Conservation (phyloP, 2,797 vertebrate genomes). For the Micropoecilia bifurca region DNA sequence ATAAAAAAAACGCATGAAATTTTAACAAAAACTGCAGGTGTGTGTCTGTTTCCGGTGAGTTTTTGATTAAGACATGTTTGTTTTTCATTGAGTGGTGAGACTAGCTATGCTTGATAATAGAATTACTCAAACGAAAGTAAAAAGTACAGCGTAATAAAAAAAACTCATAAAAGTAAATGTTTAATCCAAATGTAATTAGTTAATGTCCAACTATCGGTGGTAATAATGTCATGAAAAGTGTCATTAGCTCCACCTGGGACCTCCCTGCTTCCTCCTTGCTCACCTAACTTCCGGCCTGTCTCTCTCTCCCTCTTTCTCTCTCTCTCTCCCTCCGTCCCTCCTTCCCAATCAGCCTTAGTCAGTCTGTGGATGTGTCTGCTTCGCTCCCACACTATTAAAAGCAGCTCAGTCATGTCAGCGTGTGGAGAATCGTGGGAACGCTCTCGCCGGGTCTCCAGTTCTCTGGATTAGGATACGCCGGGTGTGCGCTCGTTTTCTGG, state of each 20-base stretch:
- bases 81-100: no score
- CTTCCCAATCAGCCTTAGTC: background rate
- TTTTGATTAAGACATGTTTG: no score
- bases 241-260: slow-evolving; percentile 55
- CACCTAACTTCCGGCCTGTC: slow-evolving; percentile 74
- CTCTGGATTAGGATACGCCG: slow-evolving; percentile 7
- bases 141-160: no score
- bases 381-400: slow-evolving; percentile 4
- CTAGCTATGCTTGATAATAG: no score
- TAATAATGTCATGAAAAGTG: slow-evolving; percentile 1
- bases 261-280: slow-evolving; percentile 49
- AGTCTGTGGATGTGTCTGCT: background rate
- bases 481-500: slow-evolving; percentile 17
- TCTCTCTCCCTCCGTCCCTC: slow-evolving; percentile 2
- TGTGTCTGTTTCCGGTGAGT: no score
- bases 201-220: no score
- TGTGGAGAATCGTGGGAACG: slow-evolving; percentile 5
- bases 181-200: no score
- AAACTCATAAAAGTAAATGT: no score
- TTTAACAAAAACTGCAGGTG: no score
- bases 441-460: background rate
- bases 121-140: no score
- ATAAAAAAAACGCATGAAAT: no score
- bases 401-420: slow-evolving; percentile 19
- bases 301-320: slow-evolving; percentile 29